A percentile compares a stretch with the other conserved stretches of the same genome.
These are phyloP conservation scores for Coleophora deauratella DNA, from an alignment of 2,888 invertebrate genomes.

Conservation along the genomic window DNA sequence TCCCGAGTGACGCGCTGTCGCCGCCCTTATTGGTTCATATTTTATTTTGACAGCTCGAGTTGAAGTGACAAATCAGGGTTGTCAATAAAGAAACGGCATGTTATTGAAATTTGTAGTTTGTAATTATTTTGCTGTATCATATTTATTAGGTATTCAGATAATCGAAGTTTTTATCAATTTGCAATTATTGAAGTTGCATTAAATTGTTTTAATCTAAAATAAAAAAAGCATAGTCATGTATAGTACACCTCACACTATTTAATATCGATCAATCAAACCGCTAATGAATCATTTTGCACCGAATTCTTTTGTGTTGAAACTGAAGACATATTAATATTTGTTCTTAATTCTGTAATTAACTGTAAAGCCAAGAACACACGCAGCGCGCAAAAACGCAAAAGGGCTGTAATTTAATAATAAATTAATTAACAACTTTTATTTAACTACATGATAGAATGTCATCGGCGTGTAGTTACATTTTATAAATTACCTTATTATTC, in stretches of 20 bases:
- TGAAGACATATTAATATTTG: slow-evolving; percentile 9
- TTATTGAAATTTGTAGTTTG: too few species aligned
- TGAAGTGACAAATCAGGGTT: slow-evolving; percentile 37
- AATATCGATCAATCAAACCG: slow-evolving; percentile 25
- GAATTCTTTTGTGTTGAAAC: slow-evolving; percentile 12
- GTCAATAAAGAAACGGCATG: slow-evolving; percentile 18
- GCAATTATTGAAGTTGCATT: too few species aligned
- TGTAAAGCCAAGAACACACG: slow-evolving; percentile 33
- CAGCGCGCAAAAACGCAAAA: slow-evolving; percentile 9
- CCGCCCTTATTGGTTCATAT: slow-evolving; percentile 67
- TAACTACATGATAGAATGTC: slow-evolving; percentile 35
- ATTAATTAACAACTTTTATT: slow-evolving; percentile 28
- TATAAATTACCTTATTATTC: slow-evolving; percentile 46
- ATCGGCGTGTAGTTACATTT: slow-evolving; percentile 35
- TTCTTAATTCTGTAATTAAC: slow-evolving; percentile 25
- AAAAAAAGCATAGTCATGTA: too few species aligned
- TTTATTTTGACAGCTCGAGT: slow-evolving; percentile 62
- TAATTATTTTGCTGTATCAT: too few species aligned
- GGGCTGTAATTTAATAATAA: slow-evolving; percentile 3
- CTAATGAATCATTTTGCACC: slow-evolving; percentile 26
- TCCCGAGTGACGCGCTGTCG: slow-evolving; percentile 63
- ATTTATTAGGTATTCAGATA: too few species aligned
- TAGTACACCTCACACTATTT: slow-evolving; percentile 16
- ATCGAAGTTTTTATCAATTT: too few species aligned
- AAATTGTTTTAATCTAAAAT: too few species aligned